Evolutionary conservation across 2,888 invertebrate species (phyloP).

Genomic region (Cheilosia grossa): DNA sequence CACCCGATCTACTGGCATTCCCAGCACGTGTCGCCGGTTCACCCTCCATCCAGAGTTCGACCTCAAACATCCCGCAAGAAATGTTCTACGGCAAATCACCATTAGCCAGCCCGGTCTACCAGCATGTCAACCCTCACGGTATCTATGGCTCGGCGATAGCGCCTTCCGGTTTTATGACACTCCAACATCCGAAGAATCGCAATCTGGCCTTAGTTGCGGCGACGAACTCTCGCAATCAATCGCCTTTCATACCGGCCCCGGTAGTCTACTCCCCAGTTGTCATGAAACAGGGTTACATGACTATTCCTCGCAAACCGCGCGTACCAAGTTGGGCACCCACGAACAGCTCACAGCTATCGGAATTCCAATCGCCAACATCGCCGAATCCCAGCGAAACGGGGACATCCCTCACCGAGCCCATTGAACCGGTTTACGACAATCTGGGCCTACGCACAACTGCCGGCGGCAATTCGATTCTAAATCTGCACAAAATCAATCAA

Average conservation of each 20-base stretch:
- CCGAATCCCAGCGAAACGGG: constrained; percentile 83
- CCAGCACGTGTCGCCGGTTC: constrained; percentile 88
- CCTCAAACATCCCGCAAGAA: constrained; percentile 88
- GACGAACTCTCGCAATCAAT: constrained; percentile 85
- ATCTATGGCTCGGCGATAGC: constrained; percentile 86
- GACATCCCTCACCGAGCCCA: constrained; percentile 82
- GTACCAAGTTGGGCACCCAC: constrained; percentile 92
- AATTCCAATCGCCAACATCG: constrained; percentile 81
- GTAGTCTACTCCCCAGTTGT: constrained; percentile 86
- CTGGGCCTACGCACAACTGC: constrained; percentile 93
- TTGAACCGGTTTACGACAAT: constrained; percentile 91
- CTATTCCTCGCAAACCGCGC: constrained; percentile 92
- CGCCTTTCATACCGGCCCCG: constrained; percentile 89
- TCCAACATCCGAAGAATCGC: constrained; percentile 88
- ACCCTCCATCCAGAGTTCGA: constrained; percentile 91
- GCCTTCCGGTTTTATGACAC: constrained; percentile 89
- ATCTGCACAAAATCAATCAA: constrained; percentile 87
- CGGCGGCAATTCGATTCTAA: constrained; percentile 92
- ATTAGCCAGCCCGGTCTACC: constrained; percentile 86
- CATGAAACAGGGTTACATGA: constrained; percentile 91
- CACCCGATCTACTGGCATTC: constrained; percentile 92
- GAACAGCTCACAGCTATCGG: constrained; percentile 84
- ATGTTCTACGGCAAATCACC: constrained; percentile 82
- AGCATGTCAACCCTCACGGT: constrained; percentile 83
- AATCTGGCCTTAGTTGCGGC: constrained; percentile 81